Conservation (phyloP, 2,797 vertebrate genomes). For the Carapus acus region DNA sequence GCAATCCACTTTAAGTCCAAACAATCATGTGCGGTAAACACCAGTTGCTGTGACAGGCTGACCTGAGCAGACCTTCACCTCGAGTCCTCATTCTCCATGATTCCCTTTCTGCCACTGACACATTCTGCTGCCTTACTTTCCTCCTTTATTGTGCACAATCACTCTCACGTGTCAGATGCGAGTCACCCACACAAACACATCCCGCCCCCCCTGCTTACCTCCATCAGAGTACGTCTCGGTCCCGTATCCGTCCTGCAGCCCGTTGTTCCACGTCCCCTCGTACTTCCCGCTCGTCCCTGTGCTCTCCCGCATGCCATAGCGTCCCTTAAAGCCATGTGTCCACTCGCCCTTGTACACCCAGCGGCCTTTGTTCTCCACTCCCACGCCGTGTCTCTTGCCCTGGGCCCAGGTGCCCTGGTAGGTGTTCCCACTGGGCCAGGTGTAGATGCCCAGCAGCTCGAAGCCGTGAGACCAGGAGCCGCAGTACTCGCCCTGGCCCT, state of each 20-base stretch:
- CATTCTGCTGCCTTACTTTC: slow-evolving; percentile 22
- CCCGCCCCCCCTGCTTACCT: slow-evolving; percentile 76
- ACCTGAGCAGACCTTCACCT: slow-evolving; percentile 36
- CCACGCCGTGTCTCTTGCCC: slow-evolving; percentile 96
- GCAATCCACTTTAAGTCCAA: too few species aligned
- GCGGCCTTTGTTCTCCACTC: slow-evolving; percentile 96
- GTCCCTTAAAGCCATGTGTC: slow-evolving; percentile 98
- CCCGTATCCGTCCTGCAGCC: slow-evolving; percentile 96
- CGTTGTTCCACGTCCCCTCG: slow-evolving; percentile 98
- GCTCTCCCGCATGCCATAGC: slow-evolving; percentile 94
- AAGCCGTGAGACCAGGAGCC: slow-evolving; percentile 98
- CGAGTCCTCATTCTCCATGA: slow-evolving; percentile 21
- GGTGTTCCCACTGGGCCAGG: slow-evolving; percentile 99
- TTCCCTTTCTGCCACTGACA: slow-evolving; percentile 1
- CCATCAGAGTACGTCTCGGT: slow-evolving; percentile 98
- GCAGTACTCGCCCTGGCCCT: slow-evolving; percentile 97
- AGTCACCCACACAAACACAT: slow-evolving; percentile 25
- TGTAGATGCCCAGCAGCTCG: slow-evolving; percentile 97
- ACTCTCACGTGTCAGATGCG: slow-evolving; percentile 10
- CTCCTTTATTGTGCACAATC: slow-evolving; percentile 25
- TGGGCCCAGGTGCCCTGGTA: slow-evolving; percentile 98
- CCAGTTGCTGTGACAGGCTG: slow-evolving; percentile 5
- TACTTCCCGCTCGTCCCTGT: slow-evolving; percentile 92
- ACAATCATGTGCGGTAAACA: too few species aligned
- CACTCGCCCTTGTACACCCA: slow-evolving; percentile 99